These are phyloP conservation scores for Delia radicum DNA, from an alignment of 1,140 invertebrate genomes.

Conservation along the genomic window DNA sequence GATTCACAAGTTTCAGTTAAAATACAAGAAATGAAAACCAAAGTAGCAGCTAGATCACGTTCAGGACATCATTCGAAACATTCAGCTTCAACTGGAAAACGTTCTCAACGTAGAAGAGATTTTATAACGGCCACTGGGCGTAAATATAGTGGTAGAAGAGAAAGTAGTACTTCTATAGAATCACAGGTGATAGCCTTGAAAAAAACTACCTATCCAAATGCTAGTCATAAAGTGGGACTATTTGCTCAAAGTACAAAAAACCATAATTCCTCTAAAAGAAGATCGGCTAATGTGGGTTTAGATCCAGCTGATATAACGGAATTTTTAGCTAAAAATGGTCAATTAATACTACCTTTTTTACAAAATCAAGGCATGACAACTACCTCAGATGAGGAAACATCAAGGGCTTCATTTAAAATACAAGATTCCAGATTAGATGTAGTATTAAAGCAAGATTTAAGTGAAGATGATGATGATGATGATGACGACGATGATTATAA, in stretches of 20 bases:
- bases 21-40: conserved; percentile 77
- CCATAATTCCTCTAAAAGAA: conserved; percentile 54
- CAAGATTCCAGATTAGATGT: conserved; percentile 61
- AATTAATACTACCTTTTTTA: conserved; percentile 59
- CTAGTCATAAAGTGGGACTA: conserved; percentile 50
- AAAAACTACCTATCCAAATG: conserved; percentile 51
- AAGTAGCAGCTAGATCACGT: conserved; percentile 60
- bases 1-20: conserved; percentile 81
- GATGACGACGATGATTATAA: conserved; percentile 24
- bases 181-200: conserved; percentile 64
- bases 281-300: conserved; percentile 59
- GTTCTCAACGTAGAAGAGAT: conserved; percentile 54
- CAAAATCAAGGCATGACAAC: conserved; percentile 58
- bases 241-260: conserved; percentile 53
- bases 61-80: conserved; percentile 51
- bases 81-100: conserved; percentile 50
- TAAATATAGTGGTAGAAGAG: conserved; percentile 60
- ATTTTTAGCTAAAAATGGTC: conserved; percentile 59
- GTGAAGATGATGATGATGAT: conserved; percentile 56
- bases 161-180: conserved; percentile 76
- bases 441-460: conserved; percentile 57
- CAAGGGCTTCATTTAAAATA: conserved; percentile 59
- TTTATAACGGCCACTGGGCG: conserved; percentile 55
- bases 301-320: conserved; percentile 60
- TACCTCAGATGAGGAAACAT: conserved; percentile 59